Percentiles rank a stretch among this genome's conserved stretches.
These are phyloP conservation scores for Drosophila multiciliata DNA, from an alignment of 2,888 invertebrate genomes.

Conservation along the genomic window DNA sequence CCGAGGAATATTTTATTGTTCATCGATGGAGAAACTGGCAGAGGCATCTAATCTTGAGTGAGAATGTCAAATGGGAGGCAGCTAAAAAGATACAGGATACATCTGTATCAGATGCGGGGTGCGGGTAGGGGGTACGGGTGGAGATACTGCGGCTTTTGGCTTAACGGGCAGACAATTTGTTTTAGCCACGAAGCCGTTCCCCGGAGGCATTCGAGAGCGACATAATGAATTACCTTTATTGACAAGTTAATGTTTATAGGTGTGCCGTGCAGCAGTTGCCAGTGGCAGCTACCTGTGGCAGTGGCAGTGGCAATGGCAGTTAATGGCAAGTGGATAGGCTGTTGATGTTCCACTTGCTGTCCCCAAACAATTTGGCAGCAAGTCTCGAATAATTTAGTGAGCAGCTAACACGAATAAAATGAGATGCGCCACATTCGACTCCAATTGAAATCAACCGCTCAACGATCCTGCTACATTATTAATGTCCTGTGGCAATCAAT, in stretches of 20 bases:
- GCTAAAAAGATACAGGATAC: constrained; percentile 40
- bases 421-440: constrained; percentile 61
- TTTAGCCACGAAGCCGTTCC: constrained; percentile 60
- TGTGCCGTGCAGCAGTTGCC: constrained; percentile 57
- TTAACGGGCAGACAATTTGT: constrained; percentile 69
- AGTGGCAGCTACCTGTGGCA: constrained; percentile 24
- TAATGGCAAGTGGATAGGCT: constrained; percentile 79
- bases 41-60: constrained; percentile 54
- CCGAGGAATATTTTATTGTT: constrained; percentile 80
- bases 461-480: constrained; percentile 72
- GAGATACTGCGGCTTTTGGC: constrained; percentile 28
- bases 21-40: constrained; percentile 47
- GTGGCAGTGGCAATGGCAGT: constrained; percentile 19
- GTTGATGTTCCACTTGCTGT: constrained; percentile 66
- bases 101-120: not conserved
- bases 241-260: constrained; percentile 85
- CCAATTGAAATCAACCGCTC: constrained; percentile 73
- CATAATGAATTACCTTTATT: constrained; percentile 85
- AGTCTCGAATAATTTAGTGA: constrained; percentile 76
- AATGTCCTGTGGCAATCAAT: constrained; percentile 68
- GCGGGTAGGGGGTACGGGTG: not conserved
- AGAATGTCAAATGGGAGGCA: constrained; percentile 50
- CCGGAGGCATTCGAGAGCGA: constrained; percentile 80
- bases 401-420: constrained; percentile 46
- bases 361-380: constrained; percentile 66